phyloP scores from a whole-genome alignment of 2,797 vertebrate species.

The Coregonus ussuriensis region DNA sequence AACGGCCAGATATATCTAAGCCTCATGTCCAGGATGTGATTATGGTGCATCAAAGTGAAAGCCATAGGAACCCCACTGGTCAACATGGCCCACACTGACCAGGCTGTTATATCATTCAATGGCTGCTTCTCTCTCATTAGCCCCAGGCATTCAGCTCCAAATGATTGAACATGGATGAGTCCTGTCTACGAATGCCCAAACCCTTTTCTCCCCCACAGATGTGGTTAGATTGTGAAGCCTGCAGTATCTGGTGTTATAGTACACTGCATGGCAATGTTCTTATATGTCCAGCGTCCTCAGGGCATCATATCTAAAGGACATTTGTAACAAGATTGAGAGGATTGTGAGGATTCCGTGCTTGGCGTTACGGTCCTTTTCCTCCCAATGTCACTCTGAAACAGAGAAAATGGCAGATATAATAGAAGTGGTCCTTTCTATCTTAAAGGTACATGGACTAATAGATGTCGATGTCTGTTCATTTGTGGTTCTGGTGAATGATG shows the following conservation, averaged over 20 bases:
- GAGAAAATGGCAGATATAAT: background rate
- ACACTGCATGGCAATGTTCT: background rate
- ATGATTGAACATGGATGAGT: background rate
- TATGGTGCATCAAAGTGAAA: background rate
- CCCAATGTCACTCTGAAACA: background rate
- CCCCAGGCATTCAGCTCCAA: no score
- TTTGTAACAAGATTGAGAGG: background rate
- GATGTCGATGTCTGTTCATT: background rate
- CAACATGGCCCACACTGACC: no score
- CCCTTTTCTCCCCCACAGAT: background rate
- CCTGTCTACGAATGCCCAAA: background rate
- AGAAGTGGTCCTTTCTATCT: background rate
- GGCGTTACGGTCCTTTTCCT: background rate
- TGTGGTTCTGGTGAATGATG: background rate
- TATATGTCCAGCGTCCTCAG: background rate
- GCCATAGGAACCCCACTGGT: no score
- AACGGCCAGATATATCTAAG: background rate
- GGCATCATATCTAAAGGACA: no score
- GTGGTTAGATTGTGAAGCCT: background rate
- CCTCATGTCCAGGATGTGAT: background rate
- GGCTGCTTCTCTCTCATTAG: background rate
- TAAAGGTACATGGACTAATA: background rate
- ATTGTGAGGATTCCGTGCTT: background rate
- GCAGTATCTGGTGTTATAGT: background rate
- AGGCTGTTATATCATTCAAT: background rate